Evolutionary conservation across 2,113 vertebrate species (phyloP), one percentile per base, ranked within the genome.

Genomic region (Labeo catla): DNA sequence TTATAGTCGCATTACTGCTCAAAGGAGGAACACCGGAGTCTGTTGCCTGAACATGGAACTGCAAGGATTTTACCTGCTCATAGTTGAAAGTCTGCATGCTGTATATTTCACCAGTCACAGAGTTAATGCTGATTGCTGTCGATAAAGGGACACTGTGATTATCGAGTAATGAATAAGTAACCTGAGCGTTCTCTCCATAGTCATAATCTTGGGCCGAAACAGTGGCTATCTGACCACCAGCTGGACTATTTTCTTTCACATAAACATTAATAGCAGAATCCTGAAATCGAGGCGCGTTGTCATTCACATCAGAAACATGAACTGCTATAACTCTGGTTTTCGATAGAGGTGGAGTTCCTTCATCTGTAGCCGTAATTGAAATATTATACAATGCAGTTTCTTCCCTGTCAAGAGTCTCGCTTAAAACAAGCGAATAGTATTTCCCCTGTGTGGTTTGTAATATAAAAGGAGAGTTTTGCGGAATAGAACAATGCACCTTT

Each of bases 91-190:
- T 87, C 81, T 92, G 90, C 28, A 94, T 77, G 0, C 85, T 92
- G 83, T 90, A 23, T 49, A 93, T 91, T 1, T 94, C 92, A 74
- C 93, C 93, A 1, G 90, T 91, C 16, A 76, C 59, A 81, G 87
- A 84, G 59, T 94, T 95, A 74, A 96, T 92, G n/a, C 92, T 93
- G 23, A 96, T 92, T 80, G 93, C 88, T 68, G 91, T 92, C 73
- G 94, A 54, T 50, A 80, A 11, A 21, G 54, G 77, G 59, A 77
- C 47, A 19, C 74, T 77, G 74, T 92, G 63, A 88, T 54, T 86
- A 50, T 94, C 93, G 87, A 54, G 6, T 49, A 93, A 2, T 16
- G 68, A 95, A 87, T 90, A 96, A 88, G 90, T 86, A 89, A 61
- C 57, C 15, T 0, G 57, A n/a, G 82, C 76, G 39, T 96, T 91